These are phyloP conservation scores for Protaetia brevitarsis DNA, from an alignment of 1,140 invertebrate species.

Conservation along the genomic window DNA sequence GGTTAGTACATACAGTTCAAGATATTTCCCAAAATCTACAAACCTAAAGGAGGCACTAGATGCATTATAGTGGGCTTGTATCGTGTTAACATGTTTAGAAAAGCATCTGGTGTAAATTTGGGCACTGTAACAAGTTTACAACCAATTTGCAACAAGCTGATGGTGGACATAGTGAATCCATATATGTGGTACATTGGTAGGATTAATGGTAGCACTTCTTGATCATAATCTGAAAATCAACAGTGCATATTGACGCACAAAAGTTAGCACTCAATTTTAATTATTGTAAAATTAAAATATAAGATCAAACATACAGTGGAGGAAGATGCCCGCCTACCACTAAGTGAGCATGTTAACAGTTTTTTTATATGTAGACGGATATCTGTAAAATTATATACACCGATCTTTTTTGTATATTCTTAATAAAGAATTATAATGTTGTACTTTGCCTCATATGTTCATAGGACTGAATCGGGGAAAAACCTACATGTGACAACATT, in stretches of 20 bases:
- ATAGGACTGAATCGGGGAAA: too few relatives aligned
- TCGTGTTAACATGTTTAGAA: conserved; percentile 55
- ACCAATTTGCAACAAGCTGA: conserved; percentile 61
- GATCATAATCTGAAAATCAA: conserved; percentile 49
- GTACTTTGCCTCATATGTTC: too few relatives aligned
- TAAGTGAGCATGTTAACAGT: too few relatives aligned
- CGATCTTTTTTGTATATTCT: too few relatives aligned
- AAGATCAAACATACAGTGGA: too few relatives aligned
- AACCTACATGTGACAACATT: too few relatives aligned
- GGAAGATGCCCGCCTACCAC: too few relatives aligned
- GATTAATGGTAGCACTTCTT: conserved; percentile 60
- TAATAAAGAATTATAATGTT: too few relatives aligned
- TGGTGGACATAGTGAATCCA: conserved; percentile 60
- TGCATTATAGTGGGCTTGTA: conserved; percentile 57
- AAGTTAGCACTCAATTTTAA: neutral
- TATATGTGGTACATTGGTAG: conserved; percentile 87
- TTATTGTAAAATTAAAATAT: too few relatives aligned
- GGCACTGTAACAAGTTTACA: conserved; percentile 68
- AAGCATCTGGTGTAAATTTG: conserved; percentile 67
- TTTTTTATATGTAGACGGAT: too few relatives aligned
- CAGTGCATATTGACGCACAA: neutral
- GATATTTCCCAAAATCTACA: conserved; percentile 58
- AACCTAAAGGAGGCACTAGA: conserved; percentile 61
- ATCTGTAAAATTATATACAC: too few relatives aligned
- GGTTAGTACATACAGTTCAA: conserved; percentile 56